Percentiles rank a stretch among this genome's conserved stretches.
phyloP scores from a whole-genome alignment of 2,113 vertebrate species.

The Glareola pratincola region DNA sequence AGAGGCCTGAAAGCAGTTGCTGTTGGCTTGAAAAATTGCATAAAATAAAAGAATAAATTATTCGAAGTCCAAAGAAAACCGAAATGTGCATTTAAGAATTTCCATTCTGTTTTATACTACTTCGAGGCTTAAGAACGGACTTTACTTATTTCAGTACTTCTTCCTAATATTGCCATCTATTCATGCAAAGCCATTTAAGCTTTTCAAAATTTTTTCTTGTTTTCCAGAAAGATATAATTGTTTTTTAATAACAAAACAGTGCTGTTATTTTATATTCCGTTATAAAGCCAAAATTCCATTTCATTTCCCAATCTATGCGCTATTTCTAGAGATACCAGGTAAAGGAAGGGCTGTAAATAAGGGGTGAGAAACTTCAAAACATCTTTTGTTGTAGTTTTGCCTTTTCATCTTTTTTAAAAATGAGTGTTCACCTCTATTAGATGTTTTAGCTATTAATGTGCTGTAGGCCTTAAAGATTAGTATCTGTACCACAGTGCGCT shows the following conservation, averaged over 20 bases:
- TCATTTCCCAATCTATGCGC: background rate
- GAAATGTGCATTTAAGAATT: background rate
- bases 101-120: background rate
- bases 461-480: background rate
- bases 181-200: background rate
- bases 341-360: background rate
- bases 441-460: background rate
- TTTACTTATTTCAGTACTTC: background rate
- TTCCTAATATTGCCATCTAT: background rate
- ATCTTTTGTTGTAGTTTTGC: background rate
- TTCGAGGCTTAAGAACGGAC: background rate
- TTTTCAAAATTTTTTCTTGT: background rate
- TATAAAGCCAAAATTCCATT: background rate
- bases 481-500: background rate
- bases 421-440: background rate
- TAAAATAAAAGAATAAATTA: background rate
- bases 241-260: background rate
- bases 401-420: background rate
- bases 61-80: background rate
- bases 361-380: background rate
- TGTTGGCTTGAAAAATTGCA: background rate
- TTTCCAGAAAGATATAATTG: background rate
- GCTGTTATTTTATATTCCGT: background rate
- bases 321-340: background rate
- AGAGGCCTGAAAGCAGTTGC: background rate